Base-by-base conservation (phyloP, 2,888 invertebrate genomes). In the Beris chalybata region DNA sequence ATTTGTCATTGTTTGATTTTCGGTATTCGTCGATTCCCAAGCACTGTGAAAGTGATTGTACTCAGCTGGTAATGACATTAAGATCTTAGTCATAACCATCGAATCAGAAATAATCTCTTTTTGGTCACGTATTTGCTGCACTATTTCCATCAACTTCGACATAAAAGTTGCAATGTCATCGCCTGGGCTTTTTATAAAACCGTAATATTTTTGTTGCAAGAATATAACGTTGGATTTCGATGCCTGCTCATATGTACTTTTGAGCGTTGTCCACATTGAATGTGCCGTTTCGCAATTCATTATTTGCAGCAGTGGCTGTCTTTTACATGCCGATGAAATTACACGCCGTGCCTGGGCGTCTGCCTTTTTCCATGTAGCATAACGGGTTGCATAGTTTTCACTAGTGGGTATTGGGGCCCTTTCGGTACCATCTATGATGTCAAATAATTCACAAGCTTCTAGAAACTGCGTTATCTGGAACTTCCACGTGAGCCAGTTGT, bases 61-160 rank as follows among this genome's bases (percentile, higher is more conserved):
- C 22, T 22, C 64, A 58, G n/a, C 32, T 30, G 56, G 69, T 11
- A 54, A 63, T 64, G 15, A 44, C 64, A 9, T 65, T 50, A 44
- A 61, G 56, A 64, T 66, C 64, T 48, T 66, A 53, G 47, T 69
- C 67, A 63, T 59, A 70, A 12, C 67, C 56, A 56, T 56, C 4
- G 31, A 31, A 7, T 56, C 31, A 4, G 43, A 11, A 15, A 32
- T 43, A 12, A 11, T 15, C 54, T 52, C 52, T 31, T 6, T 32
- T 12, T 13, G 30, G 43, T 32, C 54, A 12, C n/a, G 13, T 31
- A 32, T 38, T 29, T 53, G 54, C 52, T 31, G 53, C 54, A n/a
- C 50, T 30, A 31, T 22, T 31, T 38, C 43, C 38, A n/a, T 30
- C 32, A 32, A 32, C n/a, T 53, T 50, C 31, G 13, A n/a, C 30